Evolutionary conservation across 2,113 vertebrate species (phyloP), one percentile per base, ranked within the genome.

Genomic region (Pao palembangensis): DNA sequence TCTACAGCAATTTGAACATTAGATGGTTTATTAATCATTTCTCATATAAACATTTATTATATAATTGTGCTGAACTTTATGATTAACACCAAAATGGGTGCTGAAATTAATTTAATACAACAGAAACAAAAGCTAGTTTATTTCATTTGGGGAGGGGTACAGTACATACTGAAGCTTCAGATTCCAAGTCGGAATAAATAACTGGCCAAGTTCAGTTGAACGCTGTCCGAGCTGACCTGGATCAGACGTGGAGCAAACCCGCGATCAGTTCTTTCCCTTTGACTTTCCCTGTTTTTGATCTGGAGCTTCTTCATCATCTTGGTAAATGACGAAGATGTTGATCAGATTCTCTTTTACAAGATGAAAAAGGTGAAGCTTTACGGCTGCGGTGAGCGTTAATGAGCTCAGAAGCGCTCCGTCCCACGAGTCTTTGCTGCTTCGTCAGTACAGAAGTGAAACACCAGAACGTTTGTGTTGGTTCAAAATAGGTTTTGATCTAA

Each of bases 181-280:
- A 80, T 85, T 89, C 82, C 78, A 86, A 76, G 78, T 83, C 69
- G 79, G 77, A 89, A 91, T 90, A 91, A 91, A 92, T 90, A 90
- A 90, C 85, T 88, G 89, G 84, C 88, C 44, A 46, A 6, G 15
- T 47, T 17, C 4, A 71, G 68, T 64, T 68, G 58, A 43, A 43
- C 5, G 13, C 3, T 28, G 1, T 3, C 41, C 11, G 18, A 11
- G n/a, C n/a, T 19, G 47, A 49, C n/a, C 34, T 11, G 34, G 34
- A 11, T 38, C 34, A 34, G 31, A 34, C 8, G 1, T 10, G 31
- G 31, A 28, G 3, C 25, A 38, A 12, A 11, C 10, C 34, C 11
- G 34, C 1, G 34, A 38, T 38, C 8, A 12, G 11, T 11, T 2
- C 11, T 38, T 38, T 38, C 34, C 34, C 34, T 38, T 38, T 38